Conservation (phyloP, 2,113 vertebrate genomes). For the Nipponia nippon region DNA sequence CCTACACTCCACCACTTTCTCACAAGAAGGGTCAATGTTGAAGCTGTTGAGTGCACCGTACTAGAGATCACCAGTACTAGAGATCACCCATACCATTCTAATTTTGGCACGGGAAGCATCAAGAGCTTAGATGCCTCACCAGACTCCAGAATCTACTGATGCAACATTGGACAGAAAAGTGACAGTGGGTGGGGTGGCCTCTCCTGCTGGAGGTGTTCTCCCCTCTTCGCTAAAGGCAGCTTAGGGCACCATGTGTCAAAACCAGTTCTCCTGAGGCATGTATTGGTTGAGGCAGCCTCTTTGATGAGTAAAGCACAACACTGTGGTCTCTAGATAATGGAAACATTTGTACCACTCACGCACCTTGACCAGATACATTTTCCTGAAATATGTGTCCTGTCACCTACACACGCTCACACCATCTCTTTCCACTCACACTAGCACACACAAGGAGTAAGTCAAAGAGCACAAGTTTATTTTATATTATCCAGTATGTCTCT, state of each 20-base stretch:
- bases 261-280: neutral
- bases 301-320: neutral
- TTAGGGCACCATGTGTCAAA: neutral
- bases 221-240: neutral
- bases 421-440: neutral
- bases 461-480: neutral
- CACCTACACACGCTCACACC: neutral
- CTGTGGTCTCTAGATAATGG: neutral
- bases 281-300: neutral
- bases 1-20: neutral
- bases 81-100: fast-evolving
- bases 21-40: neutral
- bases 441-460: neutral
- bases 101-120: neutral
- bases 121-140: neutral
- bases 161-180: neutral
- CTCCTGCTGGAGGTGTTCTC: neutral
- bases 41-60: neutral
- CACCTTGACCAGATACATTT: neutral
- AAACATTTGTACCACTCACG: neutral
- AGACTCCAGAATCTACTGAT: neutral
- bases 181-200: neutral
- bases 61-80: neutral
- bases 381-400: neutral
- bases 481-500: neutral